Percentiles rank a stretch among this genome's conserved stretches.
Evolutionary conservation across 2,888 invertebrate genomes (phyloP).

Genomic region (Nomada goodeniana): DNA sequence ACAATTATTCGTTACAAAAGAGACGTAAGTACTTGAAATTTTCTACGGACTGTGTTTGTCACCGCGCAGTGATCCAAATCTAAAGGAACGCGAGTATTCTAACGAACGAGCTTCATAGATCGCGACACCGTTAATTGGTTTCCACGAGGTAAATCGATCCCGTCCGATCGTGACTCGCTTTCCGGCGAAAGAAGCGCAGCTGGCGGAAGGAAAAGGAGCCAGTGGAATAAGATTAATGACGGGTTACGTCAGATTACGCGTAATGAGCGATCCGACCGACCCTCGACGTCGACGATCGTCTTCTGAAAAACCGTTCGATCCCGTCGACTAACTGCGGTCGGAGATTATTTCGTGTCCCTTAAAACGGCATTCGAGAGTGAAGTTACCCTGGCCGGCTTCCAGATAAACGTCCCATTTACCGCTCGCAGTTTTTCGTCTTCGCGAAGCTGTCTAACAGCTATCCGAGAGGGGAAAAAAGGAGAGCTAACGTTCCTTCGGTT

Average conservation of each 20-base stretch:
- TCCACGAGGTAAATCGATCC: conserved; percentile 38
- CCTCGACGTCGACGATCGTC: neutral
- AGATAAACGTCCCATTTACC: conserved; percentile 52
- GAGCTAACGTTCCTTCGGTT: neutral
- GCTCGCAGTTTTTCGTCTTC: conserved; percentile 12
- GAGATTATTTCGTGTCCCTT: conserved; percentile 59
- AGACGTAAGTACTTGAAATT: too few species aligned
- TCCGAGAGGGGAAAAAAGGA: neutral
- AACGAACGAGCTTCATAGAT: conserved; percentile 47
- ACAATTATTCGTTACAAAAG: too few species aligned
- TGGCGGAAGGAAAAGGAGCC: conserved; percentile 13
- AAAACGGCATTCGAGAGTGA: conserved; percentile 35
- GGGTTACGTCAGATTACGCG: conserved; percentile 66
- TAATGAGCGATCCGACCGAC: conserved; percentile 59
- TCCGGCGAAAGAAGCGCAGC: conserved; percentile 26
- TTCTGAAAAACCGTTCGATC: conserved; percentile 47
- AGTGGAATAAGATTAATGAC: conserved; percentile 67
- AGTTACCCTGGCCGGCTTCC: conserved; percentile 35
- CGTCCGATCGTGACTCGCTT: conserved; percentile 40
- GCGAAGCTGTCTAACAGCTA: neutral
- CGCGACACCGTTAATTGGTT: conserved; percentile 60
- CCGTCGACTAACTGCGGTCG: conserved; percentile 13
- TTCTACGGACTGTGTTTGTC: too few species aligned
- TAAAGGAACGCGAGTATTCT: neutral
- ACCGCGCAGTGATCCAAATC: too few species aligned